Evolutionary conservation across 2,113 vertebrate species (phyloP), one percentile per base, ranked within the genome.

Genomic region (Heloderma charlesbogerti): DNA sequence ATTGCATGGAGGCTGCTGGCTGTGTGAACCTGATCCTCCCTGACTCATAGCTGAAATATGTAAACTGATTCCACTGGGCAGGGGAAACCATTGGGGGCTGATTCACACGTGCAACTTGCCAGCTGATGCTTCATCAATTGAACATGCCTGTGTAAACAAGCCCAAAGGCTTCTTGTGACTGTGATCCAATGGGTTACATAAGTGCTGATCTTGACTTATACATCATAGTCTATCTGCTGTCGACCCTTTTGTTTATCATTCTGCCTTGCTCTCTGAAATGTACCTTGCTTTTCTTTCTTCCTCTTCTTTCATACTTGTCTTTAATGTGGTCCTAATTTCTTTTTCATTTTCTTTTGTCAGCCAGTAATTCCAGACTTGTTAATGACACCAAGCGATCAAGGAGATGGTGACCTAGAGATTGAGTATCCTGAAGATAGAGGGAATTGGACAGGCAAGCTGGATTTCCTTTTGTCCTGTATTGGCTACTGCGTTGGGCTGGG

Each of bases 391-490:
- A 98, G 96, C 85, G 98, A 98, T 94, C 97, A 97, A 92, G 97
- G 97, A 0, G 96, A 97, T 88, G 97, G 96, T 7, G 98, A 98
- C 54, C 86, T 98, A 94, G 97, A 97, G 3, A 88, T 96, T 0
- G 97, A 97, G 87, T 97, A 97, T 74, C 96, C 97, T 0, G 97
- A 96, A 37, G 97, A 98, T 93, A 94, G 98, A 94, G 98, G 98
- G 8, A 98, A 97, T 92, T 98, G 98, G 98, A 97, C 98, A 0
- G 98, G 98, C 82, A 98, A 97, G 3, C 96, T 98, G 95, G 98
- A 98, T 96, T 98, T 98, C 95, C 97, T 98, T 22, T 96, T 98
- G 69, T 98, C 98, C 88, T 98, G 98, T 95, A 98, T 98, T 0
- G 98, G 98, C 75, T 98, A 98, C 95, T 98, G 98, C 0, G 98